A percentile compares a stretch with the other conserved stretches of the same genome.
Evolutionary conservation across 2,888 invertebrate genomes (phyloP).

Genomic region (Synergus japonicus): DNA sequence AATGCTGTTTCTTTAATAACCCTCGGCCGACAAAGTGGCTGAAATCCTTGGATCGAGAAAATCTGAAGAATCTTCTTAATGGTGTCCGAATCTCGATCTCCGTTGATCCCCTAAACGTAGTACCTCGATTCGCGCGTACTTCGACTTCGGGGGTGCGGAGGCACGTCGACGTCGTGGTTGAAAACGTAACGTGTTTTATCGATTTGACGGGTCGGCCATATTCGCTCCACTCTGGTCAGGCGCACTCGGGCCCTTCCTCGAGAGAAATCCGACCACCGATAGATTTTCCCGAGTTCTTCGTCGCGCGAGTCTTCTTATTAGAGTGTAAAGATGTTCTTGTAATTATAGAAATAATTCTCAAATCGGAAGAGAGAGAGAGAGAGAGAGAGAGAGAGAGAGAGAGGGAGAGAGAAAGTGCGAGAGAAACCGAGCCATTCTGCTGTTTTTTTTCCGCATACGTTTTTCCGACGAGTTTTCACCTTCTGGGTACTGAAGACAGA

Average conservation of each 20-base stretch:
- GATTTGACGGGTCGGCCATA: constrained; percentile 69
- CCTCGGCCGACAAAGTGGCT: background rate
- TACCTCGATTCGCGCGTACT: constrained; percentile 27
- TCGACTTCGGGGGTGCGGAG: constrained; percentile 50
- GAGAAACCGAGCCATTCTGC: background rate
- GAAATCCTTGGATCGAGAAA: background rate
- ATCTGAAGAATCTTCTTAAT: background rate
- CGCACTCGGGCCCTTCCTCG: constrained; percentile 67
- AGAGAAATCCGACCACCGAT: constrained; percentile 65
- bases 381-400: background rate
- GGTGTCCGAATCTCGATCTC: constrained; percentile 42
- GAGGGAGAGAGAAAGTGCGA: background rate
- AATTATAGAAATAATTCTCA: background rate
- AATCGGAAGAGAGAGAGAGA: background rate
- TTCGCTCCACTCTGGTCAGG: constrained; percentile 66
- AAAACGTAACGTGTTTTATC: constrained; percentile 74
- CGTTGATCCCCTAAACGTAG: constrained; percentile 43
- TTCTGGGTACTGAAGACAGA: background rate
- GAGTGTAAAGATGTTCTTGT: constrained; percentile 57
- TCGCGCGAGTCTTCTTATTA: constrained; percentile 57
- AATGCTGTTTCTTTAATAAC: background rate
- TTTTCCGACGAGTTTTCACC: background rate
- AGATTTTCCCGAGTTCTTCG: constrained; percentile 68
- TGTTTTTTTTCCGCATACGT: background rate
- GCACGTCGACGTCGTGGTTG: constrained; percentile 64